Percentiles rank a stretch among this genome's conserved stretches.
Conservation (phyloP, 2,888 invertebrate genomes). For the Drosophila merina region DNA sequence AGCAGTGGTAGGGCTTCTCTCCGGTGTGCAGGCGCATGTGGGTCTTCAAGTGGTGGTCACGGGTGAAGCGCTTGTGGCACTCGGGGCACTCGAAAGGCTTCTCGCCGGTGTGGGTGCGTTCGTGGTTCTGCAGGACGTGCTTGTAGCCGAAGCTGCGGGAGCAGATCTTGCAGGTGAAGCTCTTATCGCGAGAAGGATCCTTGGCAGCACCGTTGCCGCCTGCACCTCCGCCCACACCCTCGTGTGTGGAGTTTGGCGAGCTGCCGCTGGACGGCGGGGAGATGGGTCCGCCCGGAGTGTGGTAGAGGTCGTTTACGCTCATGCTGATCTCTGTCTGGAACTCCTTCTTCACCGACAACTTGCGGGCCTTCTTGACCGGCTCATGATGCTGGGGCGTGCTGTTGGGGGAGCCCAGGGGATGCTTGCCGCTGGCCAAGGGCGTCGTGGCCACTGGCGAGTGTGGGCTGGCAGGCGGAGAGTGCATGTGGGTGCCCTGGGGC, state of each 20-base stretch:
- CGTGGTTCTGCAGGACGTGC: slow-evolving; percentile 97
- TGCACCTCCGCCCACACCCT: slow-evolving; percentile 37
- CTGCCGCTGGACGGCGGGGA: slow-evolving; percentile 86
- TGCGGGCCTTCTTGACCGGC: slow-evolving; percentile 81
- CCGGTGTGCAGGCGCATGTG: slow-evolving; percentile 97
- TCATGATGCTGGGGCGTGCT: slow-evolving; percentile 63
- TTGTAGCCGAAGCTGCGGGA: slow-evolving; percentile 96
- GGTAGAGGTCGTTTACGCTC: slow-evolving; percentile 79
- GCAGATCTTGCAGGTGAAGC: slow-evolving; percentile 95
- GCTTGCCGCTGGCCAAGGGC: slow-evolving; percentile 57
- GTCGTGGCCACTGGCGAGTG: slow-evolving; percentile 75
- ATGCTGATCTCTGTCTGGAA: slow-evolving; percentile 81
- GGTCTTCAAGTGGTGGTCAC: slow-evolving; percentile 96
- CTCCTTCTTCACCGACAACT: slow-evolving; percentile 82
- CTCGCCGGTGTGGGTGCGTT: slow-evolving; percentile 96
- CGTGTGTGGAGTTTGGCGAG: slow-evolving; percentile 84
- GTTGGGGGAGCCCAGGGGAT: slow-evolving; percentile 69
- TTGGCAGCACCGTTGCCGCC: slow-evolving; percentile 65
- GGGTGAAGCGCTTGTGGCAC: slow-evolving; percentile 95
- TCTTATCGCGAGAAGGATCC: slow-evolving; percentile 89
- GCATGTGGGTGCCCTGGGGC: slow-evolving; percentile 70
- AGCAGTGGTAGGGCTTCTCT: slow-evolving; percentile 96
- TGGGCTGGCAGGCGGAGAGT: slow-evolving; percentile 83
- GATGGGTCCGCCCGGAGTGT: slow-evolving; percentile 83
- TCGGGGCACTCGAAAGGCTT: slow-evolving; percentile 96